Percentiles rank a stretch among this genome's conserved stretches.
Conservation (phyloP, 2,113 vertebrate genomes). For the Turdus rufiventris region DNA sequence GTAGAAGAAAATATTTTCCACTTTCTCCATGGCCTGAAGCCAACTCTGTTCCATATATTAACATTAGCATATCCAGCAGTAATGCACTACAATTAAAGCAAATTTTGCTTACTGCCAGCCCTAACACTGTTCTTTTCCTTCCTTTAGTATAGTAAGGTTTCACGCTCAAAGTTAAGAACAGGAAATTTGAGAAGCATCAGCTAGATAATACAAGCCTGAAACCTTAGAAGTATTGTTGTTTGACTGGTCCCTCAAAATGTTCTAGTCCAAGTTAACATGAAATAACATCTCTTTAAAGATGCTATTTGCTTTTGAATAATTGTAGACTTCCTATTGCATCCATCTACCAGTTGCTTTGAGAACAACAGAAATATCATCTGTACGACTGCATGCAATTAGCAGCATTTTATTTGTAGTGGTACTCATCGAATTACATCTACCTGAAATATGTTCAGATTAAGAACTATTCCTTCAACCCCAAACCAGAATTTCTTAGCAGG, state of each 20-base stretch:
- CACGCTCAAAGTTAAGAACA: accelerated
- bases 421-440: background rate
- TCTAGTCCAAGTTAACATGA: background rate
- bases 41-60: background rate
- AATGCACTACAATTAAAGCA: background rate
- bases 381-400: background rate
- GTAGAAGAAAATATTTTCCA: conserved; percentile 4
- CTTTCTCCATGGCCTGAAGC: background rate
- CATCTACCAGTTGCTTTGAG: background rate
- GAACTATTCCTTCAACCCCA: background rate
- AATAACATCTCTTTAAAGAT: background rate
- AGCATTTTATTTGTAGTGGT: background rate
- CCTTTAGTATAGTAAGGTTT: background rate
- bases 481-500: background rate
- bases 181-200: background rate
- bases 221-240: background rate
- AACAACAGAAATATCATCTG: background rate
- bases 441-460: background rate
- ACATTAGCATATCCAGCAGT: background rate
- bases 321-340: background rate
- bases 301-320: background rate
- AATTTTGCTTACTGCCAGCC: background rate
- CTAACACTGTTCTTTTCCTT: background rate
- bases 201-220: background rate
- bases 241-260: background rate